A percentile compares a stretch with the other conserved stretches of the same genome.
Conservation (phyloP, 37 sponge, comb jelly and placozoan genomes). For the Theonella swinhoei region DNA sequence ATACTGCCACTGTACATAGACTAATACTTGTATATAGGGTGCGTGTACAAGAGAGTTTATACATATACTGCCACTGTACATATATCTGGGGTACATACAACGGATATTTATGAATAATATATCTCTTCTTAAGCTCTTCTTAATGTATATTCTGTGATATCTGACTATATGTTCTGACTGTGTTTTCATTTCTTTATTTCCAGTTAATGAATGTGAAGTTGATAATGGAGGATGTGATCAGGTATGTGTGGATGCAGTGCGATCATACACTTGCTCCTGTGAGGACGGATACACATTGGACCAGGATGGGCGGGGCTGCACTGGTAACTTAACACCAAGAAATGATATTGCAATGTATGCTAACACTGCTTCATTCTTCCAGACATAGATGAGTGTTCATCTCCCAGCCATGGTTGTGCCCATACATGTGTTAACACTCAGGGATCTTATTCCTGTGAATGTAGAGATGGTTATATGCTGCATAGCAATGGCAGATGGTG, state of each 20-base stretch:
- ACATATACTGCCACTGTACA: too few species aligned
- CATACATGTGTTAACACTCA: neutral
- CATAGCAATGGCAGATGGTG: neutral
- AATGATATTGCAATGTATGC: neutral
- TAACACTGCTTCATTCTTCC: neutral
- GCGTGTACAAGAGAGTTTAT: too few species aligned
- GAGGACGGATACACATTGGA: constrained; percentile 40
- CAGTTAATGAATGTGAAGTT: constrained; percentile 64
- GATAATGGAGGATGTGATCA: constrained; percentile 48
- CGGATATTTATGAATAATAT: too few species aligned
- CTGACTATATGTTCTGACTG: too few species aligned
- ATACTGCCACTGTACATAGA: neutral
- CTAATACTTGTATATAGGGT: neutral
- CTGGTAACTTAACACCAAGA: neutral
- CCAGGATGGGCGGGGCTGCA: too few species aligned
- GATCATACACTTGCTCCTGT: constrained; percentile 55
- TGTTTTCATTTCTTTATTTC: too few species aligned
- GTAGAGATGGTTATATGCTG: neutral
- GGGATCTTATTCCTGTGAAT: neutral
- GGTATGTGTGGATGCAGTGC: constrained; percentile 47
- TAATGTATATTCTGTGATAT: too few species aligned
- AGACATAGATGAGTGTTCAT: neutral
- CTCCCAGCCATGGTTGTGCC: neutral
- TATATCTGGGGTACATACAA: too few species aligned
- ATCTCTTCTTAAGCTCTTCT: too few species aligned